phyloP scores from a whole-genome alignment of 2,888 invertebrate species.

The Bellardia bayeri region DNA sequence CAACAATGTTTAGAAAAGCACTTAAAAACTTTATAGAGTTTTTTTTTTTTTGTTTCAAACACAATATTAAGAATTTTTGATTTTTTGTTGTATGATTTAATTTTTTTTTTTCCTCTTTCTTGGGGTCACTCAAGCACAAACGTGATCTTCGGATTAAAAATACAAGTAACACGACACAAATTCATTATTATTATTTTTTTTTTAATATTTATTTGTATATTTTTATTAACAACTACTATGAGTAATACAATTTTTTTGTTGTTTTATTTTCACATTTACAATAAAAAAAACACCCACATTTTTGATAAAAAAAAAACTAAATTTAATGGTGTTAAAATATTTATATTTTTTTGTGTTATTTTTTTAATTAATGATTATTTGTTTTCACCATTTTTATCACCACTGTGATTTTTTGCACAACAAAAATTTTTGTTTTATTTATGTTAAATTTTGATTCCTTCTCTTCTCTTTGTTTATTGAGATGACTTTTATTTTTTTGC shows the following conservation, averaged over 20 bases:
- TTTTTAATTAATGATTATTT: constrained; percentile 52
- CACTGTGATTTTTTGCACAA: constrained; percentile 29
- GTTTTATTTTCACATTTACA: constrained; percentile 11
- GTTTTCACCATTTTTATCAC: constrained; percentile 32
- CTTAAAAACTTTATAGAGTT: not conserved
- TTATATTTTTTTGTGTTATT: constrained; percentile 45
- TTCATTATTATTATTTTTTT: constrained; percentile 13
- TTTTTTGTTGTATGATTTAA: constrained; percentile 26
- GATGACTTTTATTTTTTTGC: constrained; percentile 20
- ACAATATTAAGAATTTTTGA: constrained; percentile 20
- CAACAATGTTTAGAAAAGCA: not conserved
- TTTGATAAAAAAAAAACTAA: constrained; percentile 19
- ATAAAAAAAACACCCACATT: constrained; percentile 59
- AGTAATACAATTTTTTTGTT: constrained; percentile 53
- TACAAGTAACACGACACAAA: constrained; percentile 35
- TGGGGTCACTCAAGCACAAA: constrained; percentile 57
- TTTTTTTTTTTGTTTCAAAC: not conserved
- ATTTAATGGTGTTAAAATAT: constrained; percentile 35
- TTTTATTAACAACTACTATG: constrained; percentile 28
- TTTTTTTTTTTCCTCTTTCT: constrained; percentile 16
- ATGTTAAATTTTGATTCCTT: constrained; percentile 52
- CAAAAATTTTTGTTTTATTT: constrained; percentile 32
- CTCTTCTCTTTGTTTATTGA: constrained; percentile 45
- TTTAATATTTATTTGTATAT: not conserved
- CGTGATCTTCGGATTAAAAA: constrained; percentile 51